These are phyloP conservation scores for Cephus sareptanus DNA, from an alignment of 2,888 invertebrate species.

Conservation along the genomic window DNA sequence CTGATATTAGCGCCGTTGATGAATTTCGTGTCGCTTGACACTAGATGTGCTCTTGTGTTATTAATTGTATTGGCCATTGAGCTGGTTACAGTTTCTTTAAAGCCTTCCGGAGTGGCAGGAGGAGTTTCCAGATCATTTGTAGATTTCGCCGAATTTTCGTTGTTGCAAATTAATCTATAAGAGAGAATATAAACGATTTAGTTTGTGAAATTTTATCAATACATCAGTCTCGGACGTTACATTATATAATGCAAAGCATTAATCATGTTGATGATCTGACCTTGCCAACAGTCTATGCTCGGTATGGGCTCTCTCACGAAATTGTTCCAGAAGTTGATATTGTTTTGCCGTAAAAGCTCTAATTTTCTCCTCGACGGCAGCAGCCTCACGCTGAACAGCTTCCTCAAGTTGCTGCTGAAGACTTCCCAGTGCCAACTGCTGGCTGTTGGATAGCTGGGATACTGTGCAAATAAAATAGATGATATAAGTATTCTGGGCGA, in stretches of 20 bases:
- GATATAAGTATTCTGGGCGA: too few species aligned
- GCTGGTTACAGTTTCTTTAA: conserved; percentile 41
- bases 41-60: conserved; percentile 29
- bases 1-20: conserved; percentile 36
- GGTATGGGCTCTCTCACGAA: conserved; percentile 77
- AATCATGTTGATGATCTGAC: conserved; percentile 54
- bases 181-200: background rate
- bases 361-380: conserved; percentile 80
- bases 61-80: conserved; percentile 40
- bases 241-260: background rate
- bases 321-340: conserved; percentile 79
- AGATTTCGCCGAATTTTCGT: conserved; percentile 38
- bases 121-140: conserved; percentile 41
- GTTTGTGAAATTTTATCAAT: background rate
- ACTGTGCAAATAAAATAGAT: conserved; percentile 41
- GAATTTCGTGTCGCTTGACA: conserved; percentile 33
- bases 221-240: background rate
- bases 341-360: conserved; percentile 80
- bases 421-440: conserved; percentile 70
- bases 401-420: conserved; percentile 77
- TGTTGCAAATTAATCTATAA: conserved; percentile 44
- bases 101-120: conserved; percentile 44
- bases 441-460: conserved; percentile 66
- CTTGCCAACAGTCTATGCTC: conserved; percentile 78
- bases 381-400: conserved; percentile 76